phyloP scores from a whole-genome alignment of 1,140 invertebrate species.

The Diorhabda elongata region DNA sequence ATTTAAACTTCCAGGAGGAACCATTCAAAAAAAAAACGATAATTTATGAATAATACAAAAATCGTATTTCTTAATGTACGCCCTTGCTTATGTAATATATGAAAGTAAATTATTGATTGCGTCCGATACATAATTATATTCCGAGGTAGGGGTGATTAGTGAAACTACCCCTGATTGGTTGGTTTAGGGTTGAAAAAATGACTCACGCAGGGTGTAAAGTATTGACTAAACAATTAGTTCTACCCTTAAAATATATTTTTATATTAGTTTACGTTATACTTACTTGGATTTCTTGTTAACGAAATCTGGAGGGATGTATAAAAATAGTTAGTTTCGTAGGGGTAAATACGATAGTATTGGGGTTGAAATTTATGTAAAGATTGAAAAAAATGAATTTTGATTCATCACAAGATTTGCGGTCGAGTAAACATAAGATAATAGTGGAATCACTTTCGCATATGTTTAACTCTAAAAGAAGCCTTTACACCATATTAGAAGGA shows the following conservation, averaged over 20 bases:
- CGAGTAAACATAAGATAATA: no score
- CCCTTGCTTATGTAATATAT: constrained; percentile 35
- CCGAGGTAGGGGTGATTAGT: constrained; percentile 47
- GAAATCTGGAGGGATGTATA: constrained; percentile 5
- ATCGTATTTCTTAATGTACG: background rate
- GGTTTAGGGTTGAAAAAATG: constrained; percentile 48
- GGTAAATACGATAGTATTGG: no score
- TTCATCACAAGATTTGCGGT: no score
- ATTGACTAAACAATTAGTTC: constrained; percentile 50
- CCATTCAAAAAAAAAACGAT: no score
- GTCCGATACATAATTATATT: constrained; percentile 49
- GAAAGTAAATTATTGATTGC: constrained; percentile 48
- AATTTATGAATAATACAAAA: no score
- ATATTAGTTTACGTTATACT: constrained; percentile 29
- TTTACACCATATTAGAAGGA: no score
- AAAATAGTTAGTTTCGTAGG: background rate
- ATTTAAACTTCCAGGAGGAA: no score
- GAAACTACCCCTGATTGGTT: constrained; percentile 44
- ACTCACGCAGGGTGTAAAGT: constrained; percentile 50
- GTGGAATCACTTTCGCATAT: no score
- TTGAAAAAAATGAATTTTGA: no score
- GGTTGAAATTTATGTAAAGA: no score
- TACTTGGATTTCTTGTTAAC: constrained; percentile 14
- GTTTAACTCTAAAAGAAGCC: no score
- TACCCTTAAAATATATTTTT: constrained; percentile 38